Percentiles rank a stretch among this genome's conserved stretches.
These are phyloP conservation scores for Rhyacophila brunnea DNA, from an alignment of 1,140 invertebrate genomes.

Conservation along the genomic window DNA sequence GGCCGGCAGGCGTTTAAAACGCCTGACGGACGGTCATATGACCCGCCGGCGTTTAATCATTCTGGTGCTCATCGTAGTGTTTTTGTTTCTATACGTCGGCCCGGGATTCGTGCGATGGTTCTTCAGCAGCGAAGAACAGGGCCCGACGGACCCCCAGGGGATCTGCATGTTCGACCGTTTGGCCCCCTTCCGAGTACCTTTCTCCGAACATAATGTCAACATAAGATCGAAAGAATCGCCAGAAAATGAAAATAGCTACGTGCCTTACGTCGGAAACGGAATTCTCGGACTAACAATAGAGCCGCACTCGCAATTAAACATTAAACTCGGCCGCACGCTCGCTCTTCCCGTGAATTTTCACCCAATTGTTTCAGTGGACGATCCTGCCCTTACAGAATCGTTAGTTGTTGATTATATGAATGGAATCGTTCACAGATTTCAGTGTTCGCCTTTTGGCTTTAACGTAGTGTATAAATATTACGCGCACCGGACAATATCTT, in stretches of 20 bases:
- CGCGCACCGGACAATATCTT: constrained; percentile 74
- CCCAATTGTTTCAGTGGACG: constrained; percentile 65
- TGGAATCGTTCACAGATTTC: constrained; percentile 69
- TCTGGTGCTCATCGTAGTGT: constrained; percentile 58
- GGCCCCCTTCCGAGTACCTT: constrained; percentile 58
- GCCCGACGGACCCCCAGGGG: constrained; percentile 54
- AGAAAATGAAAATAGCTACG: constrained; percentile 52
- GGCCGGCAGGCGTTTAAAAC: constrained; percentile 56
- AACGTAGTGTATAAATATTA: constrained; percentile 71
- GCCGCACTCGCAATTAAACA: constrained; percentile 64
- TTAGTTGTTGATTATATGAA: constrained; percentile 65
- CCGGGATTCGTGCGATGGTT: constrained; percentile 64
- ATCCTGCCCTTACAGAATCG: constrained; percentile 58
- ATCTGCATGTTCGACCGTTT: constrained; percentile 65
- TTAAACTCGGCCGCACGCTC: constrained; percentile 69
- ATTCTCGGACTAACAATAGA: constrained; percentile 66
- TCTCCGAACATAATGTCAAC: constrained; percentile 66
- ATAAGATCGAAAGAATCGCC: constrained; percentile 48
- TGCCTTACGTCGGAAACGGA: constrained; percentile 81
- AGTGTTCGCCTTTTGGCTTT: constrained; percentile 64
- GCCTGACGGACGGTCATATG: constrained; percentile 60
- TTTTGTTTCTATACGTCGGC: constrained; percentile 64
- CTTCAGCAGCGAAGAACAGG: constrained; percentile 48
- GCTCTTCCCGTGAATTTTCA: constrained; percentile 70
- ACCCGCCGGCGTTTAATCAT: constrained; percentile 67